A percentile compares a stretch with the other conserved stretches of the same genome.
Evolutionary conservation across 2,113 vertebrate genomes (phyloP).

Genomic region (Callionymus lyra): DNA sequence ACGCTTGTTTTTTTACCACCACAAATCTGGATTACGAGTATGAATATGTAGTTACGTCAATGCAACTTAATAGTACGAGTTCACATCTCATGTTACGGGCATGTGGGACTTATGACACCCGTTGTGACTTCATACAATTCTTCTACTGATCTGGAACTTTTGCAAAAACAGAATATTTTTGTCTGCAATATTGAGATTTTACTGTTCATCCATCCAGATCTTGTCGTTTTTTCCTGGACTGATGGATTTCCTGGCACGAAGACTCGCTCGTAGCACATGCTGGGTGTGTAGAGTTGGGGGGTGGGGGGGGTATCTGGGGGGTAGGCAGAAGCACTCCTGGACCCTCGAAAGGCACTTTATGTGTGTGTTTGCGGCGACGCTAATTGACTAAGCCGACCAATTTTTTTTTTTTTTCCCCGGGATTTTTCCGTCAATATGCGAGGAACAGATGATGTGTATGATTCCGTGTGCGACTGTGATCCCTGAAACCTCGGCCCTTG

Average conservation of each 20-base stretch:
- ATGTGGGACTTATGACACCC: too few species aligned
- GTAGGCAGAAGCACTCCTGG: conserved; percentile 39
- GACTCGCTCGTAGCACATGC: conserved; percentile 25
- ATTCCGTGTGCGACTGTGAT: conserved; percentile 46
- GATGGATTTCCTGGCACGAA: conserved; percentile 49
- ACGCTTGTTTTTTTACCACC: too few species aligned
- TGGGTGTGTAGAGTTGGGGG: conserved; percentile 22
- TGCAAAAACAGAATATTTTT: too few species aligned
- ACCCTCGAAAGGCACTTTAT: conserved; percentile 45
- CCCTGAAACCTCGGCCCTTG: conserved; percentile 43
- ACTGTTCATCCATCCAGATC: too few species aligned
- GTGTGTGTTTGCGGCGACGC: conserved; percentile 45
- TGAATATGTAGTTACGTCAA: too few species aligned
- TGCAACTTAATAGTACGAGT: too few species aligned
- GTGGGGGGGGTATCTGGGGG: conserved; percentile 31
- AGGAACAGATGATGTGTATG: conserved; percentile 46
- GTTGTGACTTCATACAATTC: too few species aligned
- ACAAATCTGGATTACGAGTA: too few species aligned
- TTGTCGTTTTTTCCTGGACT: conserved; percentile 4
- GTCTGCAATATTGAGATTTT: too few species aligned
- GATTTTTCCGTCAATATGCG: conserved; percentile 23
- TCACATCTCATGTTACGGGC: too few species aligned
- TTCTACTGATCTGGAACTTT: too few species aligned
- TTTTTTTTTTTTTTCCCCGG: conserved; percentile 17
- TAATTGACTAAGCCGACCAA: conserved; percentile 46